These are phyloP conservation scores for Tiaroga cobitis DNA, from an alignment of 2,797 vertebrate species.

Conservation along the genomic window DNA sequence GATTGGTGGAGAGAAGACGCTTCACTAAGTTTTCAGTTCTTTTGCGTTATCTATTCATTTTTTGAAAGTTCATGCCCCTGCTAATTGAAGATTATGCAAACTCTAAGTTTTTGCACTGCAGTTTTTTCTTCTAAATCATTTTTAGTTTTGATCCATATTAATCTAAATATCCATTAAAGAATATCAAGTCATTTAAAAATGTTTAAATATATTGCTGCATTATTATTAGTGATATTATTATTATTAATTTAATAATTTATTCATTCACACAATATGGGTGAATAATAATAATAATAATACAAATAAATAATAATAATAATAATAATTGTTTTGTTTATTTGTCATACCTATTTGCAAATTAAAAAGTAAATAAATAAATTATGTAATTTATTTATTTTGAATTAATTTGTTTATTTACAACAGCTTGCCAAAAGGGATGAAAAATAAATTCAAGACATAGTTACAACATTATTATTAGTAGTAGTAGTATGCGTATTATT, in stretches of 20 bases:
- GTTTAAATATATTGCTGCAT: neutral
- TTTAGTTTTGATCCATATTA: too few relatives aligned
- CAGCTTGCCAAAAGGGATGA: too few relatives aligned
- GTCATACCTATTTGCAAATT: too few relatives aligned
- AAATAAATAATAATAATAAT: too few relatives aligned
- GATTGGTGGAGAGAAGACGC: constrained; percentile 63
- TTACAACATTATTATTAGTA: too few relatives aligned
- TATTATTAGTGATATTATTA: neutral
- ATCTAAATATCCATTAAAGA: neutral
- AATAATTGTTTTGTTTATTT: neutral
- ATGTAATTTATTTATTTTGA: neutral
- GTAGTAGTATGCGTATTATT: too few relatives aligned
- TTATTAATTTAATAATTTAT: neutral
- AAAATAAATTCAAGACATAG: too few relatives aligned
- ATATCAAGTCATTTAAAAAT: neutral
- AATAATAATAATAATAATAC: neutral
- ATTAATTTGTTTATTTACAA: too few relatives aligned
- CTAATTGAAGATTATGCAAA: constrained; percentile 75
- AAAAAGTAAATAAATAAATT: too few relatives aligned
- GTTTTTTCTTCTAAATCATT: neutral
- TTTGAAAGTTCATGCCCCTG: constrained; percentile 71
- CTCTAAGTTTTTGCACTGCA: neutral
- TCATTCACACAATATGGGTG: neutral
- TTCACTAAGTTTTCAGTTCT: constrained; percentile 66
- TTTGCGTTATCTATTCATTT: constrained; percentile 55